Base-by-base conservation (phyloP, 2,888 invertebrate species). In the Psylliodes chrysocephalus region DNA sequence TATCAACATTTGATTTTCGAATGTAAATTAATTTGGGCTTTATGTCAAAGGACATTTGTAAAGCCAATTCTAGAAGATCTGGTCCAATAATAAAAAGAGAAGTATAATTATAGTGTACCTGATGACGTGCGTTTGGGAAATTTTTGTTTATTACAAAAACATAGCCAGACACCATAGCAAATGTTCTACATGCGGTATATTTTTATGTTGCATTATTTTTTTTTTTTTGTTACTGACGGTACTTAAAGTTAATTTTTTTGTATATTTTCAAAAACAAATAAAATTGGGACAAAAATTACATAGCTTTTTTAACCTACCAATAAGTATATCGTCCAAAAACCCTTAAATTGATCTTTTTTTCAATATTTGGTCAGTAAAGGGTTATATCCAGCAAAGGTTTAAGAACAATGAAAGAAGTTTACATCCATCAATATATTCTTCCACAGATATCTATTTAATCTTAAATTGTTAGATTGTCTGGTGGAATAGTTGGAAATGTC, bases 51-150 rank as follows among this genome's bases (percentile, higher is more conserved):
- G 55, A 54, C 38, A n/a, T n/a, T 8, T 38, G 12, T 18, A 30
- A 4, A 15, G 14, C 25, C 22, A 44, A 14, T 12, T 15, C n/a
- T 7, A 22, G 46, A 15, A 61, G 17, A 61, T 30, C 44, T 42
- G 61, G 53, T 15, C 51, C 57, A 51, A 44, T 46, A 40, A 8
- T 51, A 7, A 33, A 33, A 33, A 33, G 33, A 40, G 1, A 40
- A 40, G 38, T 40, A 40, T 15, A 54, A 64, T 14, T 42, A 55
- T 49, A 60, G 47, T 54, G 28, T 55, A 30, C 40, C 22, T 14
- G 40, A 64, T 55, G 55, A 60, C 15, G 56, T 56, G 17, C 14
- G 49, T 14, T 52, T 64, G n/a, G 60, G 64, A 30, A 54, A 60
- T 15, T 54, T 33, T 64, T 33, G 17, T 51, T 19, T 60, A 19